Percentiles rank a stretch among this genome's conserved stretches.
These are phyloP conservation scores for Troglohyphantes excavatus DNA, from an alignment of 2,888 invertebrate species.

Conservation along the genomic window DNA sequence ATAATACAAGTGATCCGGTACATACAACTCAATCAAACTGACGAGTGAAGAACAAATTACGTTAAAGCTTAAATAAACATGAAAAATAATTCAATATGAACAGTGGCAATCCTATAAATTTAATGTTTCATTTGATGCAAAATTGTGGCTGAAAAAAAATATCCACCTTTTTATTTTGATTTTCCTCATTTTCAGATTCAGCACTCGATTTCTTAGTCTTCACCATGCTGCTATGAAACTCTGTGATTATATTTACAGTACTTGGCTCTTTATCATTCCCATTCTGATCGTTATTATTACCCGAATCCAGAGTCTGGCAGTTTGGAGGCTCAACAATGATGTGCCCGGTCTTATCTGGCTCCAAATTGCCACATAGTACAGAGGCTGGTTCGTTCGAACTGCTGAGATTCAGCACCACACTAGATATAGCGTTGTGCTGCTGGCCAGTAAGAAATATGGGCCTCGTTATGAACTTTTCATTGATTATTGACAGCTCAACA, in stretches of 20 bases:
- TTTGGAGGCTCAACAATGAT: conserved; percentile 6
- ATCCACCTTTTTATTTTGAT: conserved; percentile 66
- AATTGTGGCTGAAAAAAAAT: too few species aligned
- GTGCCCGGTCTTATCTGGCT: conserved; percentile 10
- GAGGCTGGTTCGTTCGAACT: conserved; percentile 46
- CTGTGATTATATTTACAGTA: conserved; percentile 72
- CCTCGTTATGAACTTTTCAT: conserved; percentile 75
- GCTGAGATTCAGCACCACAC: conserved; percentile 70
- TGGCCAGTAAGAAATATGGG: conserved; percentile 78
- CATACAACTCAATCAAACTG: too few species aligned
- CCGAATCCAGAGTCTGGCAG: conserved; percentile 20
- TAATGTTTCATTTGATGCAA: neutral
- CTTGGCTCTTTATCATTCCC: conserved; percentile 61
- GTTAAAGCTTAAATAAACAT: neutral
- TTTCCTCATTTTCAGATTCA: conserved; percentile 56
- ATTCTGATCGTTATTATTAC: conserved; percentile 42
- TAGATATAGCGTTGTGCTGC: conserved; percentile 36
- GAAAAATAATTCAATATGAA: neutral
- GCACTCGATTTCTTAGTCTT: conserved; percentile 59
- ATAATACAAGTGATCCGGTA: too few species aligned
- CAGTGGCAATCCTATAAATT: neutral
- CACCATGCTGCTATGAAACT: conserved; percentile 78
- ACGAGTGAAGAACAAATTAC: too few species aligned
- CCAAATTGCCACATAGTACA: conserved; percentile 39
- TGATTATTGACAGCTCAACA: conserved; percentile 75